phyloP scores from a whole-genome alignment of 1,140 invertebrate species.

The Ceratoteleas bidentatus region DNA sequence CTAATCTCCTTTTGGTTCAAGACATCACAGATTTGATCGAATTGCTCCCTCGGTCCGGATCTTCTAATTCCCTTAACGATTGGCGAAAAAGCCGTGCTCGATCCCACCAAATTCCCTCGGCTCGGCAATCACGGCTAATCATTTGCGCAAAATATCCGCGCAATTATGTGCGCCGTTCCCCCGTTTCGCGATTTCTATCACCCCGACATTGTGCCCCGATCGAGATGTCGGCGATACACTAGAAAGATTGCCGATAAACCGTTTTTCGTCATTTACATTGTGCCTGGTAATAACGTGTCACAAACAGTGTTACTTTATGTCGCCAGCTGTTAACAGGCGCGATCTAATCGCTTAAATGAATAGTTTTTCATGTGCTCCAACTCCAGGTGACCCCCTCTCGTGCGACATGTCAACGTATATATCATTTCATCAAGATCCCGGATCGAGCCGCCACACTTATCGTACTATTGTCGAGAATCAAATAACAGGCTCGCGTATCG shows the following conservation, averaged over 20 bases:
- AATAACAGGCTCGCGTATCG: constrained; percentile 38
- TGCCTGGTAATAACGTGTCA: constrained; percentile 55
- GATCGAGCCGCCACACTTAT: constrained; percentile 23
- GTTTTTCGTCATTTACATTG: constrained; percentile 38
- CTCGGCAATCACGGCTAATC: too few species aligned
- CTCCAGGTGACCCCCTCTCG: constrained; percentile 50
- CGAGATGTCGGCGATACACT: constrained; percentile 2
- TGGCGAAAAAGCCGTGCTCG: too few species aligned
- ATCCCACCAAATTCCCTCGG: too few species aligned
- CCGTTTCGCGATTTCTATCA: too few species aligned
- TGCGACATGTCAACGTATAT: constrained; percentile 31
- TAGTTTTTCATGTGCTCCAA: constrained; percentile 55
- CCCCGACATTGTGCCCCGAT: too few species aligned
- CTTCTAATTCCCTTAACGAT: too few species aligned
- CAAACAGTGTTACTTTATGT: constrained; percentile 61
- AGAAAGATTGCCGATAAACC: constrained; percentile 22
- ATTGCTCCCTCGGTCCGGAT: too few species aligned
- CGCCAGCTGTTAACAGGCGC: constrained; percentile 55
- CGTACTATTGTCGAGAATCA: constrained; percentile 45
- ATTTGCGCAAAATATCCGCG: too few species aligned
- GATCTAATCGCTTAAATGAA: constrained; percentile 65
- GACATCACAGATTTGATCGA: too few species aligned
- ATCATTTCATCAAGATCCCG: constrained; percentile 57
- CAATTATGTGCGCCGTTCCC: too few species aligned
- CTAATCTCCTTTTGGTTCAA: too few species aligned